Evolutionary conservation across 2,797 vertebrate genomes (phyloP).

Genomic region (Eulemur mongoz): DNA sequence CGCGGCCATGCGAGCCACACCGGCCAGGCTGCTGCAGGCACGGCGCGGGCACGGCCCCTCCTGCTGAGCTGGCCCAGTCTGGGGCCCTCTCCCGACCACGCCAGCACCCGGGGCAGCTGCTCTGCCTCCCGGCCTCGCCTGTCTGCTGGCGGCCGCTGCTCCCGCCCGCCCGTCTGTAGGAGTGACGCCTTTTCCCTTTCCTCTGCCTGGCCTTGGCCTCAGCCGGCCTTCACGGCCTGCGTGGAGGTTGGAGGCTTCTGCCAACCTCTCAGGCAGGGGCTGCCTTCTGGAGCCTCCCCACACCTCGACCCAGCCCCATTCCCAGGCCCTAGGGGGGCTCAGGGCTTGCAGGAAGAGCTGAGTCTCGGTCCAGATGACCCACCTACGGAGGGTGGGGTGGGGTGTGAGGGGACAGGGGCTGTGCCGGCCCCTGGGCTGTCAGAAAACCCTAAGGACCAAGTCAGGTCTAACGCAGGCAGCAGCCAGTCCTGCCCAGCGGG

Average conservation of each 20-base stretch:
- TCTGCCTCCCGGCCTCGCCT: not conserved
- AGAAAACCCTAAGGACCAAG: not conserved
- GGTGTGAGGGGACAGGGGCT: not conserved
- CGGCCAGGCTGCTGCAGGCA: not conserved
- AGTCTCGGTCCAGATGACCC: not conserved
- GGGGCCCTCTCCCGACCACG: not conserved
- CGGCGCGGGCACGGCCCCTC: fast-evolving
- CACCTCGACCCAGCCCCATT: not conserved
- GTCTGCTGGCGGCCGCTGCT: not conserved
- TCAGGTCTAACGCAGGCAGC: not conserved
- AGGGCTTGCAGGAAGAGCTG: not conserved
- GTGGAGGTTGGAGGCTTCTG: not conserved
- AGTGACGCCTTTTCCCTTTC: not conserved
- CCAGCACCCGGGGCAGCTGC: not conserved
- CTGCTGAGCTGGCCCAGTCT: not conserved
- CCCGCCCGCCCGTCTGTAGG: fast-evolving
- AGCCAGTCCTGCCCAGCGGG: slow-evolving; percentile 39
- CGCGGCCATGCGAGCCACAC: fast-evolving
- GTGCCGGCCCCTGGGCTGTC: not conserved
- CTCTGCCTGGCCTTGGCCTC: not conserved
- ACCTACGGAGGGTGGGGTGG: too few relatives aligned
- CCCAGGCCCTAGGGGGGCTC: not conserved
- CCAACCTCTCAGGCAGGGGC: not conserved
- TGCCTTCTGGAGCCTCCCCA: not conserved
- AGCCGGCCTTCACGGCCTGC: not conserved